Conservation (phyloP, 2,888 invertebrate genomes). For the Coelinius sp. region DNA sequence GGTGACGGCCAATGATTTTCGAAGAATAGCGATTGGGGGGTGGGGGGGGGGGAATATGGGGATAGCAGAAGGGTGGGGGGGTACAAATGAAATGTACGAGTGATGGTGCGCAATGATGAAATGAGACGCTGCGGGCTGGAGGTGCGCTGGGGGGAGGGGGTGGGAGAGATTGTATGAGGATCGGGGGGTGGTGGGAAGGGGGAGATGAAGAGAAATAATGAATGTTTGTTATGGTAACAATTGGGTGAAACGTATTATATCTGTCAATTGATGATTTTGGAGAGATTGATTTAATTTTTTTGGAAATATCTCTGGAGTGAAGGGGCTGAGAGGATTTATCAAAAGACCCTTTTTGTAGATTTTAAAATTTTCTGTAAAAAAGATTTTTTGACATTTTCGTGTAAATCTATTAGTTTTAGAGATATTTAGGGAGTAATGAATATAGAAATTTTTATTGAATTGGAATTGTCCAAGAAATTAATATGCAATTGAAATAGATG, state of each 20-base stretch:
- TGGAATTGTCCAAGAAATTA: not conserved
- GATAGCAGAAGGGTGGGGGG: too few relatives aligned
- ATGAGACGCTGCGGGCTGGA: conserved; percentile 50
- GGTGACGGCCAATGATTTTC: conserved; percentile 56
- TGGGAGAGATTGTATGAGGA: conserved; percentile 30
- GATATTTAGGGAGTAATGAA: not conserved
- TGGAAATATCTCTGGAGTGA: not conserved
- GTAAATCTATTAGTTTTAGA: not conserved
- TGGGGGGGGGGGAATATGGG: not conserved
- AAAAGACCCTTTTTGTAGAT: not conserved
- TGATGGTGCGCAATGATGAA: conserved; percentile 58
- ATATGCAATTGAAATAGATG: not conserved
- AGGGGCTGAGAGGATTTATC: too few relatives aligned
- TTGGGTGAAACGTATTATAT: too few relatives aligned
- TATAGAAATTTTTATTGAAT: not conserved
- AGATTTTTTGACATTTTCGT: not conserved
- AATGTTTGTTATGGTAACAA: too few relatives aligned
- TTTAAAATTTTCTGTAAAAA: too few relatives aligned
- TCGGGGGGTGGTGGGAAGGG: conserved; percentile 23
- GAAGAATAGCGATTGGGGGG: conserved; percentile 53
- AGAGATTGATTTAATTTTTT: conserved; percentile 60
- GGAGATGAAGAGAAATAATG: conserved; percentile 56
- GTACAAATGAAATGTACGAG: too few relatives aligned
- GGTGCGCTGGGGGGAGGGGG: conserved; percentile 32
- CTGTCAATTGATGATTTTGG: conserved; percentile 49